phyloP scores from a whole-genome alignment of 2,797 vertebrate genomes.

The Tinamus major region DNA sequence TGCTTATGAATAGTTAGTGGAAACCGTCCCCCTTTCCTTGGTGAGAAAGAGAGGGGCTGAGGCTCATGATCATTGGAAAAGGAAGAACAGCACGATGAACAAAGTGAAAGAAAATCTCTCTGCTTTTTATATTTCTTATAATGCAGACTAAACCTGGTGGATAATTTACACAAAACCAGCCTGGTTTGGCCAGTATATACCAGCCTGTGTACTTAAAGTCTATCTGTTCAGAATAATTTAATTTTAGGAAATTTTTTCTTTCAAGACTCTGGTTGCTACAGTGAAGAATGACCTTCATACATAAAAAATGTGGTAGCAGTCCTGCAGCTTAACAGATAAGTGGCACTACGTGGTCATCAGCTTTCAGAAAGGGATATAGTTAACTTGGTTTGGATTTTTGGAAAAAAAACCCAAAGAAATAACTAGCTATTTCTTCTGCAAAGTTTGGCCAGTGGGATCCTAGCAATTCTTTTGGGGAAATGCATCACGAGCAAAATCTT shows the following conservation, averaged over 20 bases:
- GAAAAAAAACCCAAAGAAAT: background rate
- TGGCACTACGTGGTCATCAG: background rate
- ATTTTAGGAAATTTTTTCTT: background rate
- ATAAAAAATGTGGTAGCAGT: background rate
- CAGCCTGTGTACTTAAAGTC: background rate
- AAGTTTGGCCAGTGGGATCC: background rate
- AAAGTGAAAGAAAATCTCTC: background rate
- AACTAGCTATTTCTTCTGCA: background rate
- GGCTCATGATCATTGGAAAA: background rate
- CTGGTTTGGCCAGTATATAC: background rate
- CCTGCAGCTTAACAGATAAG: background rate
- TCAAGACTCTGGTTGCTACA: background rate
- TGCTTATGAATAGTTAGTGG: background rate
- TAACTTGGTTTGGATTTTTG: background rate
- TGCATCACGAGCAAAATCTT: fast-evolving
- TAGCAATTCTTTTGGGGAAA: background rate
- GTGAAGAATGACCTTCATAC: background rate
- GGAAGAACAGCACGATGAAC: background rate
- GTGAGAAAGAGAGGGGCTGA: background rate
- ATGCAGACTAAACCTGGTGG: background rate
- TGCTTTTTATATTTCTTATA: background rate
- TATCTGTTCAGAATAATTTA: constrained; percentile 8
- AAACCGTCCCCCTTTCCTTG: background rate
- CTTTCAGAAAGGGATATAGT: background rate
- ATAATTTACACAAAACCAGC: background rate